Conservation (phyloP, 2,888 invertebrate genomes). For the Mayetiola destructor region DNA sequence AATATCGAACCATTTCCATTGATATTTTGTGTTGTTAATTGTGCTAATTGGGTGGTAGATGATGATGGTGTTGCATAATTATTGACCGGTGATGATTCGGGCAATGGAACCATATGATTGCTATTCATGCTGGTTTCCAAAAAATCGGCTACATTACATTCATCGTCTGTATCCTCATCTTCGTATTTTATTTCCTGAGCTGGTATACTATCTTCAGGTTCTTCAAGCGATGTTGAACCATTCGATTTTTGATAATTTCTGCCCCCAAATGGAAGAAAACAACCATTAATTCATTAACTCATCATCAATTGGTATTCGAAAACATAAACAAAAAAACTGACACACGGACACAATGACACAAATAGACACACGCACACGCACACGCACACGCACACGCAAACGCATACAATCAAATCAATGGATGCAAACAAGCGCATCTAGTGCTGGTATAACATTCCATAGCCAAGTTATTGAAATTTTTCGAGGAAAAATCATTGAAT, state of each 20-base stretch:
- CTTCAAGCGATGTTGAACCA: background rate
- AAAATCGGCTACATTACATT: slow-evolving; percentile 9
- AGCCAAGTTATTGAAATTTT: too few relatives aligned
- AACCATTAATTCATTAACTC: background rate
- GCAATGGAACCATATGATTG: background rate
- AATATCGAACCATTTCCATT: slow-evolving; percentile 8
- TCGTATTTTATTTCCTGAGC: slow-evolving; percentile 2
- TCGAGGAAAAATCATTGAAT: too few relatives aligned
- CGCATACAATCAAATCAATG: too few relatives aligned
- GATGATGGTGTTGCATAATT: slow-evolving; percentile 1
- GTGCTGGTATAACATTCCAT: background rate
- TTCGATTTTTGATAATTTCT: slow-evolving; percentile 10
- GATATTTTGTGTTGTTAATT: background rate
- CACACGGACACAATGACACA: background rate
- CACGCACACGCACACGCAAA: background rate
- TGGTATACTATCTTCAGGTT: background rate
- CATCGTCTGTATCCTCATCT: slow-evolving; percentile 1
- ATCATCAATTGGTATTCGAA: background rate
- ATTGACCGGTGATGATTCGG: background rate
- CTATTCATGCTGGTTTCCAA: background rate
- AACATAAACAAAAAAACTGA: background rate
- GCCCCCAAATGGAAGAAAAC: background rate
- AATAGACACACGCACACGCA: background rate
- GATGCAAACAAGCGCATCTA: background rate
- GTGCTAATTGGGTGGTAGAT: slow-evolving; percentile 1